Conservation (phyloP, 2,113 vertebrate species). For the Leptosomus discolor region DNA sequence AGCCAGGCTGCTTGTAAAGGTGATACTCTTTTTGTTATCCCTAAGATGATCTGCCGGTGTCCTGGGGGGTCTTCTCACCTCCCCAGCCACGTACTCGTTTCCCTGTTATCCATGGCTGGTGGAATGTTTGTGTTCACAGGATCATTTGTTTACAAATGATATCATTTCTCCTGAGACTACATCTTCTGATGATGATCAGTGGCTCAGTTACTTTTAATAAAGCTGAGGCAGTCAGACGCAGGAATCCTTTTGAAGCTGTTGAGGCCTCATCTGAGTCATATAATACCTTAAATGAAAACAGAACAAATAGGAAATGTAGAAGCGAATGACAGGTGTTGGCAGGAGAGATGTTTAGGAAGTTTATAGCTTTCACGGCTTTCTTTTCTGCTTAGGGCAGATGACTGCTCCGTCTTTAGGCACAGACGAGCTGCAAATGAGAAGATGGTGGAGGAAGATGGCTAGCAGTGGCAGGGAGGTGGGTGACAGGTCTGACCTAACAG, state of each 20-base stretch:
- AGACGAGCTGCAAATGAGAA: neutral
- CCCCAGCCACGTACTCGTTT: accelerated
- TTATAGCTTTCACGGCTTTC: slow-evolving; percentile 14
- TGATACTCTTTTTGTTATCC: neutral
- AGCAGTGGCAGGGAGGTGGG: neutral
- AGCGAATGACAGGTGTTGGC: slow-evolving; percentile 40
- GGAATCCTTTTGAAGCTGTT: slow-evolving; percentile 54
- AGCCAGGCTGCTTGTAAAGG: neutral
- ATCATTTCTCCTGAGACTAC: neutral
- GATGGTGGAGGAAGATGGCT: neutral
- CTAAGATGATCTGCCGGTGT: neutral
- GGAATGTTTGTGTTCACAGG: slow-evolving; percentile 12
- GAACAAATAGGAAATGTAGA: slow-evolving; percentile 29
- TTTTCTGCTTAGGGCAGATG: neutral
- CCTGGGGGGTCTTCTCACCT: neutral
- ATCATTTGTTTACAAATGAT: slow-evolving; percentile 50
- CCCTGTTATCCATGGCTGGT: neutral
- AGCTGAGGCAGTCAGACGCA: slow-evolving; percentile 21
- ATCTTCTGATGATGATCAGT: slow-evolving; percentile 50
- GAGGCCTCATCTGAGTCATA: slow-evolving; percentile 32
- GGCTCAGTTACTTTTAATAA: slow-evolving; percentile 64
- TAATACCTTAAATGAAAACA: slow-evolving; percentile 56
- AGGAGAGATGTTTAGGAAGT: slow-evolving; percentile 17
- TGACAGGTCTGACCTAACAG: neutral
- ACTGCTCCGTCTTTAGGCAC: neutral